Base-by-base conservation (phyloP, 2,113 vertebrate species). In the Silurus meridionalis region DNA sequence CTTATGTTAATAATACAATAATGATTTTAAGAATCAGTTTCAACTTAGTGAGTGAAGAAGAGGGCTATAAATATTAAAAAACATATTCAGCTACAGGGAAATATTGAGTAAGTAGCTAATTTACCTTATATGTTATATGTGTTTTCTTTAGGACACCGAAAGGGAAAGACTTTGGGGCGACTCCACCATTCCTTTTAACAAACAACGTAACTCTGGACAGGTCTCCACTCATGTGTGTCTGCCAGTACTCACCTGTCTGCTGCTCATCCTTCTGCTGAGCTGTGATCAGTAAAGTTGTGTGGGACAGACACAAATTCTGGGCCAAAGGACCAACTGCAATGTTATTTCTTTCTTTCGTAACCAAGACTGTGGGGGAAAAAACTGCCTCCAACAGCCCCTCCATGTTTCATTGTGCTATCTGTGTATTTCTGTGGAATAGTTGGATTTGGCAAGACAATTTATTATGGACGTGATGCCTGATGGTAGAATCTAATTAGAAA, bases 121-220 rank as follows among this genome's bases (percentile, higher is more conserved):
- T 89, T 6, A 8, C 7, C 46, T 82, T 15, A 61, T n/a, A 25
- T 85, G 13, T 53, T 87, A 50, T 91, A 3, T 90, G 1, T 89
- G 58, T 67, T 90, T 78, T 57, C 13, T 46, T 21, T 80, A 96
- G 95, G 91, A 87, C 19, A 90, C 94, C 23, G 92, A 88, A 81
- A 94, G 94, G 84, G 93, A 94, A 79, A 91, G 91, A 63, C 92
- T 93, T 13, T 92, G 93, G 90, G 92, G 89, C 7, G 92, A 90
- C 37, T 87, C 92, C 63, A 94, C 91, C 11, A 83, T 93, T 50
- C 87, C 93, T 28, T 93, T 94, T 75, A 91, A 90, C 83, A 92
- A 91, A 17, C 90, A 93, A 64, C 90, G 88, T 69, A 94, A 90
- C 71, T 87, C 91, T 25, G 90, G 93, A 11, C 87, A 91, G 23